These are phyloP conservation scores for Lipotes vexillifer DNA, from an alignment of 2,113 vertebrate species.

Conservation along the genomic window DNA sequence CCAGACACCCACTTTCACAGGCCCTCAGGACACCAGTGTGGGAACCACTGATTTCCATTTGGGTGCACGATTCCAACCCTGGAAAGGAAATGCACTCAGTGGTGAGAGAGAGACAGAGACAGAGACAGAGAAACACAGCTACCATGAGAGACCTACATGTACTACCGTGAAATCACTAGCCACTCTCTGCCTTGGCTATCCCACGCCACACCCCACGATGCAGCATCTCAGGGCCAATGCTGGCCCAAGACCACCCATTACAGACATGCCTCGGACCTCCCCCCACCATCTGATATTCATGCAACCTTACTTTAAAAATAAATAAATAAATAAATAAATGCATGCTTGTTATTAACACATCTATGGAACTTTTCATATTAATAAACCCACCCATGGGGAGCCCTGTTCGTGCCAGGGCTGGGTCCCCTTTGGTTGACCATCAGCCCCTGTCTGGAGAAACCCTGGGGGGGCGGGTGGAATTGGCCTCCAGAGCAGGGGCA, in stretches of 20 bases:
- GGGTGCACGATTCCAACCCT: background rate
- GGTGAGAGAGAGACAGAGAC: background rate
- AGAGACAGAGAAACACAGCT: too few species aligned
- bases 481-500: fast-evolving
- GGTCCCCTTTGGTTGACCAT: background rate
- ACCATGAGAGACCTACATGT: fast-evolving
- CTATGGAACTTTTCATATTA: fast-evolving
- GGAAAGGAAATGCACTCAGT: background rate
- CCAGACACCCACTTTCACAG: fast-evolving
- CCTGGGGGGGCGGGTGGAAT: fast-evolving
- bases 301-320: background rate
- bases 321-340: background rate
- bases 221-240: background rate
- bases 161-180: background rate
- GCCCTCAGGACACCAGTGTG: fast-evolving
- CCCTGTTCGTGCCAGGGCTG: fast-evolving
- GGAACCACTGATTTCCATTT: background rate
- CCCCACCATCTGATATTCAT: fast-evolving
- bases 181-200: background rate
- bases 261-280: fast-evolving
- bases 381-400: fast-evolving
- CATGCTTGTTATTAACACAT: background rate
- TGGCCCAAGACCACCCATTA: fast-evolving
- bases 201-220: fast-evolving
- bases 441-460: background rate